A percentile compares a stretch with the other conserved stretches of the same genome.
Conservation (phyloP, 2,797 vertebrate genomes). For the Microctenopoma steveboyesi region DNA sequence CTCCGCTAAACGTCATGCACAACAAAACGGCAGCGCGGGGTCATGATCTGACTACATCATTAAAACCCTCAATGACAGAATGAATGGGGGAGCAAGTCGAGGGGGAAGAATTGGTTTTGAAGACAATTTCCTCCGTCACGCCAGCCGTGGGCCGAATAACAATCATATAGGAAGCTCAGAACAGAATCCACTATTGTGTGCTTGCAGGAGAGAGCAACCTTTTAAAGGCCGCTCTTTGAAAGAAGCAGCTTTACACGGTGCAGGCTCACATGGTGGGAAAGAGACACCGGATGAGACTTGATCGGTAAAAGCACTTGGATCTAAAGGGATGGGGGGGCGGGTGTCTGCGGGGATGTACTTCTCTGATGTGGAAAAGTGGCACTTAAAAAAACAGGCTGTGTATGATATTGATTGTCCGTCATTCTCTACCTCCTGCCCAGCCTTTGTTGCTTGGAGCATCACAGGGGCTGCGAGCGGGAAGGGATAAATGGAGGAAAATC, state of each 20-base stretch:
- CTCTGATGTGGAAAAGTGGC: constrained; percentile 64
- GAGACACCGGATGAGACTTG: constrained; percentile 43
- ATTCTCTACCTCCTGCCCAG: constrained; percentile 41
- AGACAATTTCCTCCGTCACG: constrained; percentile 30
- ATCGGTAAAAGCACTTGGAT: constrained; percentile 51
- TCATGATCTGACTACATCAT: not conserved
- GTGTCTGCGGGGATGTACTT: constrained; percentile 29
- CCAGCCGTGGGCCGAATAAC: constrained; percentile 39
- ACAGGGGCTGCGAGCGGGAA: constrained; percentile 32
- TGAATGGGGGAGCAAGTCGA: not conserved
- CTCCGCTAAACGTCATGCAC: constrained; percentile 1
- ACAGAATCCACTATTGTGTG: constrained; percentile 36
- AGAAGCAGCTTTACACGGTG: constrained; percentile 27
- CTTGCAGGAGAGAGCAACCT: constrained; percentile 45
- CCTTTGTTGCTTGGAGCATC: constrained; percentile 42
- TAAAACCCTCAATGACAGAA: constrained; percentile 7
- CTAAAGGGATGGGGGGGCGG: constrained; percentile 24
- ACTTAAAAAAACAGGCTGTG: constrained; percentile 53
- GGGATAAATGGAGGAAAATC: constrained; percentile 43
- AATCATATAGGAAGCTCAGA: constrained; percentile 40
- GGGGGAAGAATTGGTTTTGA: constrained; percentile 8
- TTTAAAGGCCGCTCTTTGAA: constrained; percentile 32
- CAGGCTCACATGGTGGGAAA: constrained; percentile 17
- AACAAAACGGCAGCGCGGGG: not conserved
- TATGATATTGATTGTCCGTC: constrained; percentile 55